These are phyloP conservation scores for Buathra laborator DNA, from an alignment of 2,888 invertebrate genomes.

Conservation along the genomic window DNA sequence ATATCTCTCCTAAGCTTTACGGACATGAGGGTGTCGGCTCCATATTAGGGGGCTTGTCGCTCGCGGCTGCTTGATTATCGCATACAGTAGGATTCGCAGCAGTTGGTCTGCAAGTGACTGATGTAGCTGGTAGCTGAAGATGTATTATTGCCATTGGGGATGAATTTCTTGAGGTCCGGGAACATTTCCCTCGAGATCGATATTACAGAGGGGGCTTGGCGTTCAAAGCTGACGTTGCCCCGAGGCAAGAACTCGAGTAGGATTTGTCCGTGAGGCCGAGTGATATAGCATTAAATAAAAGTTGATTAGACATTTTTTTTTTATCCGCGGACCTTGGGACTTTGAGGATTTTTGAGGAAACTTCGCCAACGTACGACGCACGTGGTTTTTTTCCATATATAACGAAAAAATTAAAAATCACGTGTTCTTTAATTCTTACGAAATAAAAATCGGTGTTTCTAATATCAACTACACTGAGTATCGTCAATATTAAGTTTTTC, in stretches of 20 bases:
- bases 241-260: not conserved
- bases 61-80: constrained; percentile 41
- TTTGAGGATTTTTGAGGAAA: too few species aligned
- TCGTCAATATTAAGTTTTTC: not conserved
- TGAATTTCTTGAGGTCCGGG: constrained; percentile 4
- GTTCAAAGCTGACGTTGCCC: not conserved
- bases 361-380: too few species aligned
- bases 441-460: too few species aligned
- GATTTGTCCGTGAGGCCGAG: not conserved
- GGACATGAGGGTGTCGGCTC: not conserved
- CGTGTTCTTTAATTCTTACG: too few species aligned
- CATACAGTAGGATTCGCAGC: not conserved
- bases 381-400: too few species aligned
- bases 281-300: not conserved
- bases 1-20: constrained; percentile 8
- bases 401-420: too few species aligned
- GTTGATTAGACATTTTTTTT: not conserved
- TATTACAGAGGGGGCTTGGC: not conserved
- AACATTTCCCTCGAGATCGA: constrained; percentile 10
- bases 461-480: not conserved
- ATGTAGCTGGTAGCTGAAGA: not conserved
- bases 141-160: constrained; percentile 7
- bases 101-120: not conserved
- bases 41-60: constrained; percentile 36
- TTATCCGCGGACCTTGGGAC: too few species aligned